Evolutionary conservation across 2,113 vertebrate genomes (phyloP).

Genomic region (Neolamprologus caudopunctatus): DNA sequence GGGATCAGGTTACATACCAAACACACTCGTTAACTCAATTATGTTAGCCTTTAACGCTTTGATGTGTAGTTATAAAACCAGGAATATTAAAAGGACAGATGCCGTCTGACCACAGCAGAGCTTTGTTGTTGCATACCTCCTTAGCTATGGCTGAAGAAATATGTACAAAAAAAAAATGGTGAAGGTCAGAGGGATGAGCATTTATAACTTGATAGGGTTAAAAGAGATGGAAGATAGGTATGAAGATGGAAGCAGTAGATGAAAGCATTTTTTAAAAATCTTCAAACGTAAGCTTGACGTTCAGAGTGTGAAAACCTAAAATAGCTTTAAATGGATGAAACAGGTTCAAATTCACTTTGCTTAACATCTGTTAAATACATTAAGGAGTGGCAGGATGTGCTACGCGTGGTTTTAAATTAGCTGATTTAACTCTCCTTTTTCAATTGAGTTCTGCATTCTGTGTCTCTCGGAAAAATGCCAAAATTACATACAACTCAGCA

Average conservation of each 20-base stretch:
- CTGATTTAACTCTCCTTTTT: conserved; percentile 25
- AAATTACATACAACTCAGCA: conserved; percentile 26
- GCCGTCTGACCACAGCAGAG: conserved; percentile 39
- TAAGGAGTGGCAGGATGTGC: neutral
- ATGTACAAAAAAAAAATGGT: conserved; percentile 15
- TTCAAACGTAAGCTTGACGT: neutral
- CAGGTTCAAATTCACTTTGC: neutral
- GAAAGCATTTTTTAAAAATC: neutral
- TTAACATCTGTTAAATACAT: conserved; percentile 31
- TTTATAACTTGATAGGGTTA: conserved; percentile 17
- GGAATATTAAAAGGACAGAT: conserved; percentile 57
- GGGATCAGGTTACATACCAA: conserved; percentile 49
- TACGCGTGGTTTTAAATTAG: conserved; percentile 19
- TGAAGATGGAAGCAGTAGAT: neutral
- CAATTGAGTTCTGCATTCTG: neutral
- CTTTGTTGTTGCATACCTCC: conserved; percentile 33
- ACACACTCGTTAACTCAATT: conserved; percentile 66
- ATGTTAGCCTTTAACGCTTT: conserved; percentile 50
- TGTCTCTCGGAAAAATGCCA: neutral
- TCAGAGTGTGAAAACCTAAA: neutral
- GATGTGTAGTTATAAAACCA: conserved; percentile 48
- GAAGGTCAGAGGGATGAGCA: neutral
- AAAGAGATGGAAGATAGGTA: neutral
- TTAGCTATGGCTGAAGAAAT: conserved; percentile 21
- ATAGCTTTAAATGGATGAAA: conserved; percentile 3